Conservation (phyloP, 2,113 vertebrate genomes). For the Andinoacara biseriatus region DNA sequence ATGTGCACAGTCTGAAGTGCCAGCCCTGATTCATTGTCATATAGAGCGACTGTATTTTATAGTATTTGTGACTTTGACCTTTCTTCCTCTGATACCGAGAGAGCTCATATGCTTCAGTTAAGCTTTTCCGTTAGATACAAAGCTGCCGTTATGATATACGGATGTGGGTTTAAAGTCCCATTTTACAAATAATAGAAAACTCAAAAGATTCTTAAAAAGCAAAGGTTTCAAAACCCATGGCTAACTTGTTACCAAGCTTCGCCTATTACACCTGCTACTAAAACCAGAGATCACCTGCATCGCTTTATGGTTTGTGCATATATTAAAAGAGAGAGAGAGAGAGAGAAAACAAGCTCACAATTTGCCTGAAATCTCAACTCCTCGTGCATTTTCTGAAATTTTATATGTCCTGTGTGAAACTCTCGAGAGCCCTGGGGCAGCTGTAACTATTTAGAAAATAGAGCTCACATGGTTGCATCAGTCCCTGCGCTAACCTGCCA, state of each 20-base stretch:
- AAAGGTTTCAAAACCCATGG: background rate
- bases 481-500: conserved; percentile 72
- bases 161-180: background rate
- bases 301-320: background rate
- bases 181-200: background rate
- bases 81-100: background rate
- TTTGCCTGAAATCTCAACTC: background rate
- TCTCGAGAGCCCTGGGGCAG: conserved; percentile 45
- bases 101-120: background rate
- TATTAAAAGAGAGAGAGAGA: background rate
- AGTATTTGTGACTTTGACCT: background rate
- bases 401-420: conserved; percentile 36
- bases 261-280: conserved; percentile 5
- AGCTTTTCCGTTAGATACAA: background rate
- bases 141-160: no score
- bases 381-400: conserved; percentile 18
- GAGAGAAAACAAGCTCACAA: background rate
- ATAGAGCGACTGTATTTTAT: background rate
- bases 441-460: conserved; percentile 74
- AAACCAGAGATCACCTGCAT: background rate
- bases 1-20: background rate
- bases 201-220: background rate
- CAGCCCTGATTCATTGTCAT: background rate
- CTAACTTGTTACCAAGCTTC: background rate
- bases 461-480: conserved; percentile 77